Evolutionary conservation across 2,797 vertebrate species (phyloP).

Genomic region (Molossus molossus): DNA sequence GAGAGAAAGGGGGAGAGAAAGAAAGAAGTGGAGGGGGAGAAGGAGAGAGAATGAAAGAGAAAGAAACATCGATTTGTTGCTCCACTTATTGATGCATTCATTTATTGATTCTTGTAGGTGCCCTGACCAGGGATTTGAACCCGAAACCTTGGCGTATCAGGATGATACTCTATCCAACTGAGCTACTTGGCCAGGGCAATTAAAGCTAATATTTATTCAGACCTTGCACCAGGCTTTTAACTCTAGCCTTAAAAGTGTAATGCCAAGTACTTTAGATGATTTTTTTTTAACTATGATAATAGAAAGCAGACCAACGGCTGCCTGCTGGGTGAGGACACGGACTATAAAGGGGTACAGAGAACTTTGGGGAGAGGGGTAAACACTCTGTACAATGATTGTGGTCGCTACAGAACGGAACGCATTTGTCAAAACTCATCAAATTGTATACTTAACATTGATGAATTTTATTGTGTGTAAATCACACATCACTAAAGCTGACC

Average conservation of each 20-base stretch:
- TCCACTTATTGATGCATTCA: too few species aligned
- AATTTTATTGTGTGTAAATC: not conserved
- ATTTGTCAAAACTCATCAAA: not conserved
- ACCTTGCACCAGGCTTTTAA: not conserved
- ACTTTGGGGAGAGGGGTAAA: not conserved
- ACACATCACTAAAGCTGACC: not conserved
- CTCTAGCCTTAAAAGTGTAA: not conserved
- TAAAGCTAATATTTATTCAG: constrained; percentile 46
- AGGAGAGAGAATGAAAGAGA: too few species aligned
- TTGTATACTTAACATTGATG: not conserved
- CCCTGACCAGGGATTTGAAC: too few species aligned
- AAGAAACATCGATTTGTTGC: too few species aligned
- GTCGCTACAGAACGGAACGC: not conserved
- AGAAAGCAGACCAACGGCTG: not conserved
- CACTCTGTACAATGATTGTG: not conserved
- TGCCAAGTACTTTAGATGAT: not conserved
- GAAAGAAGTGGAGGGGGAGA: too few species aligned
- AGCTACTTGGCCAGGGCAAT: not conserved
- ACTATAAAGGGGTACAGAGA: not conserved
- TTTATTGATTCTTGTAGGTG: too few species aligned
- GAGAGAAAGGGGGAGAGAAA: too few species aligned
- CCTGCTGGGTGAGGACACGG: not conserved
- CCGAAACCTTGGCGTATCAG: too few species aligned
- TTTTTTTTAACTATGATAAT: not conserved
- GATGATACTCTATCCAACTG: too few species aligned